Conservation (phyloP, 2,888 invertebrate genomes). For the Muscina levida region DNA sequence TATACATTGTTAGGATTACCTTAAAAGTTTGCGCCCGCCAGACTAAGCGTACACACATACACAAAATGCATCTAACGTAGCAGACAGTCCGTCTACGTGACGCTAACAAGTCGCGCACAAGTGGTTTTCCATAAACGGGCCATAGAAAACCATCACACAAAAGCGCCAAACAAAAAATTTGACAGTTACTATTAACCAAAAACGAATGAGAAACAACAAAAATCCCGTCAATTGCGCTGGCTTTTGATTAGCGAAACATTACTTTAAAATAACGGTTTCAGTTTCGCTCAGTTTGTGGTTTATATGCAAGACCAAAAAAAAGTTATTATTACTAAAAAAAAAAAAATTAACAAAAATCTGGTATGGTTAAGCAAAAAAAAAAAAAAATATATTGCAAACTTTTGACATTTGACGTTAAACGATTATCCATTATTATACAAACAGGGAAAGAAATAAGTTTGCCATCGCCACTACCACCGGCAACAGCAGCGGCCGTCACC, state of each 20-base stretch:
- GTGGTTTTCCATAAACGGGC: conserved; percentile 15
- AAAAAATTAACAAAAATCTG: too few species aligned
- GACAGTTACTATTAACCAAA: conserved; percentile 24
- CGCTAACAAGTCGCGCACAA: conserved; percentile 8
- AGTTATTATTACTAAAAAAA: conserved; percentile 16
- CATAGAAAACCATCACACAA: neutral
- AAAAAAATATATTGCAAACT: conserved; percentile 43
- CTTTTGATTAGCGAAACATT: conserved; percentile 50
- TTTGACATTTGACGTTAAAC: conserved; percentile 65
- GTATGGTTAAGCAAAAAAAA: too few species aligned
- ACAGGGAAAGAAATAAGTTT: conserved; percentile 8
- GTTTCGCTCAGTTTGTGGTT: conserved; percentile 35
- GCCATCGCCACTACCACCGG: neutral
- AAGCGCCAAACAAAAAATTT: conserved; percentile 1
- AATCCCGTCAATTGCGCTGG: neutral
- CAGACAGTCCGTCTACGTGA: conserved; percentile 26
- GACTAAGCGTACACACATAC: too few species aligned
- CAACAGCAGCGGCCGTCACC: neutral
- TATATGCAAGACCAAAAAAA: neutral
- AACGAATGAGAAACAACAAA: neutral
- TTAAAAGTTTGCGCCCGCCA: too few species aligned
- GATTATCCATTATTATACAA: conserved; percentile 51
- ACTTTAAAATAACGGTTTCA: conserved; percentile 51
- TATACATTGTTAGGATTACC: too few species aligned
- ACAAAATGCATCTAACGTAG: too few species aligned